Percentiles rank a stretch among this genome's conserved stretches.
Conservation (phyloP, 2,888 invertebrate species). For the Dasypolia templi region DNA sequence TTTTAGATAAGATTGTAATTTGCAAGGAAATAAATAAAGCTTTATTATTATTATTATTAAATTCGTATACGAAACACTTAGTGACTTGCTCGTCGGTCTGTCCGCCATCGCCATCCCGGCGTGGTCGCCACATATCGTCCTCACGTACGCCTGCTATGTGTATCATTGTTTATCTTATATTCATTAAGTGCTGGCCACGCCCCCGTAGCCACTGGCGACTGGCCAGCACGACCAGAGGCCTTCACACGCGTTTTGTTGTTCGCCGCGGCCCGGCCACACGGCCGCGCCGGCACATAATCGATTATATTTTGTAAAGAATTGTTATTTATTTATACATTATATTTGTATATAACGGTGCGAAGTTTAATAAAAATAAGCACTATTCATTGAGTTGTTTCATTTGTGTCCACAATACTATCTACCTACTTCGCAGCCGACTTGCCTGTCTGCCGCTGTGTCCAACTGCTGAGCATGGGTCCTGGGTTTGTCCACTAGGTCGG, state of each 20-base stretch:
- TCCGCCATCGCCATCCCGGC: too few species aligned
- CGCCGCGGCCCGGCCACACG: slow-evolving; percentile 59
- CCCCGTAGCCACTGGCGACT: slow-evolving; percentile 9
- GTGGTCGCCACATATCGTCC: slow-evolving; percentile 67
- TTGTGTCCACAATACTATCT: slow-evolving; percentile 48
- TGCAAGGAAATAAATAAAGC: too few species aligned
- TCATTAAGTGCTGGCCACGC: slow-evolving; percentile 52
- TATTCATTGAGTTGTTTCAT: slow-evolving; percentile 76
- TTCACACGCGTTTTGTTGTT: slow-evolving; percentile 81
- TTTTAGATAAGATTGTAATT: too few species aligned
- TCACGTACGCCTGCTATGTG: slow-evolving; percentile 57
- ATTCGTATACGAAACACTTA: neutral
- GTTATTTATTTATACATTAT: slow-evolving; percentile 90
- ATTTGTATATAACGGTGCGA: slow-evolving; percentile 90
- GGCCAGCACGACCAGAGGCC: slow-evolving; percentile 77
- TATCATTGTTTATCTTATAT: slow-evolving; percentile 63
- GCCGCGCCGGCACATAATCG: slow-evolving; percentile 74
- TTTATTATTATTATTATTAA: too few species aligned
- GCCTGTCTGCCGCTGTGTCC: neutral
- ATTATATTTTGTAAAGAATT: slow-evolving; percentile 89
- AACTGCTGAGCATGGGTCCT: too few species aligned
- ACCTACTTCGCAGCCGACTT: neutral
- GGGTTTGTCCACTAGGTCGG: neutral
- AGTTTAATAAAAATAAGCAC: slow-evolving; percentile 88
- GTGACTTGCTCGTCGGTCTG: slow-evolving; percentile 19